Conservation (phyloP, 2,888 invertebrate species). For the Campopleginae sp. region DNA sequence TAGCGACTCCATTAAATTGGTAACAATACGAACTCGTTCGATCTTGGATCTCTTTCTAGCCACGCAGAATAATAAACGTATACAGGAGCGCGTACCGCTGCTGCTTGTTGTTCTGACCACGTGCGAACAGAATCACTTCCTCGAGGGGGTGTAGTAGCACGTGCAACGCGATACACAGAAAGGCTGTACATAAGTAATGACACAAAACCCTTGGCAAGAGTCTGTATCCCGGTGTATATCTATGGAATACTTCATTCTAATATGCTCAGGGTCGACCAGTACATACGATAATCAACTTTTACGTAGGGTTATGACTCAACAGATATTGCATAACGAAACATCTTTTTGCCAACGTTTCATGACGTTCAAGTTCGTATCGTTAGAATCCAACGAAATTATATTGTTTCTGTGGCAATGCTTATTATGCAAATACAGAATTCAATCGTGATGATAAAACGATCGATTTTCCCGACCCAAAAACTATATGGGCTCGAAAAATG, state of each 20-base stretch:
- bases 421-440: no score
- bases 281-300: neutral
- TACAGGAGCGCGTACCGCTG: neutral
- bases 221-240: neutral
- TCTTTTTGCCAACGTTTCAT: neutral
- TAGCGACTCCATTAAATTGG: no score
- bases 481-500: no score
- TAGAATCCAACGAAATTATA: no score
- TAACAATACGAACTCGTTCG: neutral
- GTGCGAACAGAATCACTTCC: neutral
- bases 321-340: no score
- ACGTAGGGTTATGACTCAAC: no score
- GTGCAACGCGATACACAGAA: conserved; percentile 36
- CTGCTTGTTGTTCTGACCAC: conserved; percentile 10
- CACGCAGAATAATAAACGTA: neutral
- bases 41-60: conserved; percentile 8
- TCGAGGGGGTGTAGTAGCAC: conserved; percentile 18
- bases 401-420: no score
- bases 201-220: conserved; percentile 29
- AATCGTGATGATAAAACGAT: no score
- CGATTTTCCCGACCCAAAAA: no score
- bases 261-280: neutral
- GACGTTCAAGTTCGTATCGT: neutral
- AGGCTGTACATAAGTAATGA: conserved; percentile 53
- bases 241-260: neutral